Percentiles rank a stretch among this genome's conserved stretches.
These are phyloP conservation scores for Dermochelys coriacea DNA, from an alignment of 2,797 vertebrate genomes.

Conservation along the genomic window DNA sequence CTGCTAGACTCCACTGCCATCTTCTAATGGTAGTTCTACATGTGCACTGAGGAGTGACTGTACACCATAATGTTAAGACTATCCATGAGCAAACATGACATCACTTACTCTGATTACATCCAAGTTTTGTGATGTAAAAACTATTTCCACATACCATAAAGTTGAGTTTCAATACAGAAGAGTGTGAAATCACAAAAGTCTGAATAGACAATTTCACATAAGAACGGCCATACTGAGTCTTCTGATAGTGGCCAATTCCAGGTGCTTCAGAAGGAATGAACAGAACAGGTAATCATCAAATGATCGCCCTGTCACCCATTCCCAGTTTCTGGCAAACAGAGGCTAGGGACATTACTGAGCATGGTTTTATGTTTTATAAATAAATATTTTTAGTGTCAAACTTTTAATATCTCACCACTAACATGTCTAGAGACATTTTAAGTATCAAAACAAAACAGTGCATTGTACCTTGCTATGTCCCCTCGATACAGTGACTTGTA, in stretches of 20 bases:
- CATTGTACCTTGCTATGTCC: constrained; percentile 90
- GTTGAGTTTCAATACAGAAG: background rate
- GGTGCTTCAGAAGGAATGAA: too few species aligned
- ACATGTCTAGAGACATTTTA: background rate
- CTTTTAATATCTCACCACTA: background rate
- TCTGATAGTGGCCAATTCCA: too few species aligned
- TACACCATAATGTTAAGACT: background rate
- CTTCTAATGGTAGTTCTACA: background rate
- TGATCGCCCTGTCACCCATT: too few species aligned
- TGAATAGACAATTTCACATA: background rate
- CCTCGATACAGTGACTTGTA: constrained; percentile 96
- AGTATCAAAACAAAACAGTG: rapidly evolving
- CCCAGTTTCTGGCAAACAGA: too few species aligned
- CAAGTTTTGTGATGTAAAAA: background rate
- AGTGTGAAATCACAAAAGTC: background rate
- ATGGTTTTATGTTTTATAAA: background rate
- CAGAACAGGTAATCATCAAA: too few species aligned
- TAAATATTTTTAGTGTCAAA: background rate
- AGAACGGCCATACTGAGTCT: too few species aligned
- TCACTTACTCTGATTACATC: background rate
- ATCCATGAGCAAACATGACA: background rate
- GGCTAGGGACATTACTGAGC: too few species aligned
- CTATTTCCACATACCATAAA: background rate
- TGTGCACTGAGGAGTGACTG: background rate
- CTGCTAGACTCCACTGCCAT: background rate